Conservation (phyloP, 2,888 invertebrate species). For the Margaritifera margaritifera region DNA sequence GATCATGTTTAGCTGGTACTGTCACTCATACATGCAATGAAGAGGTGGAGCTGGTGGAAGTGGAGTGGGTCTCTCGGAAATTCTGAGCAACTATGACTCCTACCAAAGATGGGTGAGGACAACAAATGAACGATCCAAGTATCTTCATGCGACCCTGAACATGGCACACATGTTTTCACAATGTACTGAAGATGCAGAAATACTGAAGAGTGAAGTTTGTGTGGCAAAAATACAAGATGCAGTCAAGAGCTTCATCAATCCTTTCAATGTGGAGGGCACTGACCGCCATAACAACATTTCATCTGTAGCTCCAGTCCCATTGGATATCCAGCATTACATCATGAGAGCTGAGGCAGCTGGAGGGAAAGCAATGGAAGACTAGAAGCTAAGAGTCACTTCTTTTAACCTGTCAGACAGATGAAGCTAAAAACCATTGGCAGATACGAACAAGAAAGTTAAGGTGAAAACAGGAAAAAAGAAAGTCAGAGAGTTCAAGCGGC, state of each 20-base stretch:
- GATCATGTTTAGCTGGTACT: conserved; percentile 9
- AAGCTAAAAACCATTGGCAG: no score
- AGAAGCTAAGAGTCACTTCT: no score
- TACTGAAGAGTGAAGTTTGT: conserved; percentile 5
- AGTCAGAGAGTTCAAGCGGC: no score
- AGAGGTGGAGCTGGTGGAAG: conserved; percentile 19
- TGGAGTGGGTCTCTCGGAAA: conserved; percentile 12
- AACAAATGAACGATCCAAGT: neutral
- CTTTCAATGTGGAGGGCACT: neutral
- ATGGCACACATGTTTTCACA: neutral
- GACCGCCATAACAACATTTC: neutral
- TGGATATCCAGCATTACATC: no score
- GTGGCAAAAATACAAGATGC: conserved; percentile 2
- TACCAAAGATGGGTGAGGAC: neutral
- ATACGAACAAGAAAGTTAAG: no score
- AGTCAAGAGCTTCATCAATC: conserved; percentile 4
- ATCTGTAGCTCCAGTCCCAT: no score
- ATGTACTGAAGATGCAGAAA: neutral
- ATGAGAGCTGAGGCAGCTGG: no score
- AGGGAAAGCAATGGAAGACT: no score
- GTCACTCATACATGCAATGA: conserved; percentile 26
- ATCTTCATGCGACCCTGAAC: neutral
- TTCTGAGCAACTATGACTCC: neutral
- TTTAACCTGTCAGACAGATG: no score
- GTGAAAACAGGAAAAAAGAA: no score